Conservation (phyloP, 1,140 invertebrate genomes). For the Drosophila pruinosa region DNA sequence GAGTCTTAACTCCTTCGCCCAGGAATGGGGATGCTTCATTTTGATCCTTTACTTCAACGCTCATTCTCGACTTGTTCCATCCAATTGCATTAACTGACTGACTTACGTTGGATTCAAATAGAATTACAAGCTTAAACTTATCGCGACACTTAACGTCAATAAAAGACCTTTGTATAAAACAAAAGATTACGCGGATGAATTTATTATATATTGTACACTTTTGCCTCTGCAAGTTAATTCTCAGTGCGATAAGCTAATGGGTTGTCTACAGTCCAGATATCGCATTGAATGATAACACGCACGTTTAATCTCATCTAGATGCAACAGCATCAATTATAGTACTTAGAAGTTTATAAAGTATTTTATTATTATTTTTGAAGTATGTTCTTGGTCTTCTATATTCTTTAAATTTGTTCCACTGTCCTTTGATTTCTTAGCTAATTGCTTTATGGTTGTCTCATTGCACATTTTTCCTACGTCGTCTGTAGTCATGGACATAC, state of each 20-base stretch:
- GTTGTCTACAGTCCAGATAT: not conserved
- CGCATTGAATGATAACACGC: not conserved
- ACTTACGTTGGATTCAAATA: not conserved
- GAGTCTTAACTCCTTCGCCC: not conserved
- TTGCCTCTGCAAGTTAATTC: not conserved
- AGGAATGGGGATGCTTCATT: constrained; percentile 27
- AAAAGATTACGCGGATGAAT: constrained; percentile 25
- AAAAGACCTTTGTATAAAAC: not conserved
- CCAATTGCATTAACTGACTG: constrained; percentile 1
- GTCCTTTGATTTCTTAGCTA: not conserved
- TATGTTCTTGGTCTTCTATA: too few relatives aligned
- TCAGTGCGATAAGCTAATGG: not conserved
- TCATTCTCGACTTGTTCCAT: constrained; percentile 11
- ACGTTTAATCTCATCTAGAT: not conserved
- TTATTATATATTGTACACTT: constrained; percentile 3
- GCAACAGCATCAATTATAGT: not conserved
- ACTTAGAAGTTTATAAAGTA: too few relatives aligned
- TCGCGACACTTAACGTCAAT: constrained; percentile 18
- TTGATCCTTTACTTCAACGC: constrained; percentile 6
- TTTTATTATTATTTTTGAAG: too few relatives aligned
- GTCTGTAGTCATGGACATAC: too few relatives aligned
- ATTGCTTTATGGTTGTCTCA: not conserved
- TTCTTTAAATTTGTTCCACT: too few relatives aligned
- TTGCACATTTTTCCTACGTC: not conserved
- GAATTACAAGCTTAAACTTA: constrained; percentile 2